A percentile compares a stretch with the other conserved stretches of the same genome.
Conservation (phyloP, 2,113 vertebrate species). For the Ophiodon elongatus region DNA sequence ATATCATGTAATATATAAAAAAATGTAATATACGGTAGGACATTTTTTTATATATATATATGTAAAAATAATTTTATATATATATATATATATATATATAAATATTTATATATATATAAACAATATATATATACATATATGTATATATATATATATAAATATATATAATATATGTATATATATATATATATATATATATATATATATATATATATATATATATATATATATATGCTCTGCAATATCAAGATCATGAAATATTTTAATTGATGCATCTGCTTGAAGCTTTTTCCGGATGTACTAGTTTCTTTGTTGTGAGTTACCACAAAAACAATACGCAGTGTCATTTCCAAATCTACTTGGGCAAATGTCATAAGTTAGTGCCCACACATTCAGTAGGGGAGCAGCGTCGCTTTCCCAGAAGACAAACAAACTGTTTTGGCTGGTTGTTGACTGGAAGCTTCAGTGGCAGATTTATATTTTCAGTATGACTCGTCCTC, state of each 20-base stretch:
- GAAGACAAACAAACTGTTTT: slow-evolving; percentile 33
- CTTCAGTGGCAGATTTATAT: not conserved
- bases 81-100: not conserved
- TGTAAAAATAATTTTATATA: too few species aligned
- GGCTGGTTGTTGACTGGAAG: slow-evolving; percentile 47
- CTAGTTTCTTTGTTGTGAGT: not conserved
- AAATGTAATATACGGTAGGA: not conserved
- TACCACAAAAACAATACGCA: not conserved
- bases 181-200: not conserved
- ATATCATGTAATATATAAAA: not conserved
- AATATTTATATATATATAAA: not conserved
- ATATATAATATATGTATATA: too few species aligned
- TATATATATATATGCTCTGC: not conserved
- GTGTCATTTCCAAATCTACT: slow-evolving; percentile 22
- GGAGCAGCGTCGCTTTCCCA: slow-evolving; percentile 33
- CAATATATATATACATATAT: too few species aligned
- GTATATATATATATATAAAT: not conserved
- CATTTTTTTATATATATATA: not conserved
- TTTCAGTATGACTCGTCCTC: slow-evolving; percentile 23
- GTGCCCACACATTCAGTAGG: slow-evolving; percentile 35
- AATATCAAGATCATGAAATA: slow-evolving; percentile 2
- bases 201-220: not conserved
- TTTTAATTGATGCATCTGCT: not conserved
- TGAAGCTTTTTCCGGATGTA: not conserved
- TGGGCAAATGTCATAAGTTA: not conserved